A percentile compares a stretch with the other conserved stretches of the same genome.
phyloP scores from a whole-genome alignment of 1,140 invertebrate genomes.

The Achroia grisella region DNA sequence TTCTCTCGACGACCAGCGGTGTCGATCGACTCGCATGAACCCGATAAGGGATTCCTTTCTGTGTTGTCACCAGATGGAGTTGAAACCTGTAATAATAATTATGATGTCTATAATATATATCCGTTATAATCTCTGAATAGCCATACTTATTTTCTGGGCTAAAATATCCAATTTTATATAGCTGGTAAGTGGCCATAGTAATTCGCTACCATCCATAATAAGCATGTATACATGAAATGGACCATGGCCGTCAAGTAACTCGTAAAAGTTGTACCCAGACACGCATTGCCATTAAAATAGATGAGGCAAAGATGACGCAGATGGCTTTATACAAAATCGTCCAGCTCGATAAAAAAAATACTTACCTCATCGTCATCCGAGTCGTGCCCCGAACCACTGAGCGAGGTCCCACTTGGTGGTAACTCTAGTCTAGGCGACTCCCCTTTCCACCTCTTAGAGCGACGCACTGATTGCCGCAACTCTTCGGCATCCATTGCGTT shows the following conservation, averaged over 20 bases:
- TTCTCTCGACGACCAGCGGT: conserved; percentile 80
- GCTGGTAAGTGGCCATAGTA: too few species aligned
- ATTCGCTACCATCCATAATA: too few species aligned
- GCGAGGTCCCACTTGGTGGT: conserved; percentile 34
- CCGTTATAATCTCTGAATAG: too few species aligned
- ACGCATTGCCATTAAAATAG: too few species aligned
- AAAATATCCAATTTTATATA: too few species aligned
- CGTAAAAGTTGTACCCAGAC: too few species aligned
- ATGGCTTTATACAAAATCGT: too few species aligned
- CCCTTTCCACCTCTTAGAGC: conserved; percentile 77
- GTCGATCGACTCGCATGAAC: conserved; percentile 85
- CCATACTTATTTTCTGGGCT: too few species aligned
- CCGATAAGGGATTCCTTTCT: conserved; percentile 79
- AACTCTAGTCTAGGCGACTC: conserved; percentile 55
- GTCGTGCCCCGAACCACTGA: conserved; percentile 81
- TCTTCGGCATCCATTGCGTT: conserved; percentile 91
- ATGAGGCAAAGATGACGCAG: too few species aligned
- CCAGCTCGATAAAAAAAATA: neutral
- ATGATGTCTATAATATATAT: neutral
- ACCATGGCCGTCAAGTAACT: too few species aligned
- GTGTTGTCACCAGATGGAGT: conserved; percentile 84
- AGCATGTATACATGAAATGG: too few species aligned
- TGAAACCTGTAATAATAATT: conserved; percentile 64
- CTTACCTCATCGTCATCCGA: conserved; percentile 82
- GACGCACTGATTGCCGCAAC: conserved; percentile 83